phyloP scores from a whole-genome alignment of 2,113 vertebrate genomes.

The Irena cyanogastra region DNA sequence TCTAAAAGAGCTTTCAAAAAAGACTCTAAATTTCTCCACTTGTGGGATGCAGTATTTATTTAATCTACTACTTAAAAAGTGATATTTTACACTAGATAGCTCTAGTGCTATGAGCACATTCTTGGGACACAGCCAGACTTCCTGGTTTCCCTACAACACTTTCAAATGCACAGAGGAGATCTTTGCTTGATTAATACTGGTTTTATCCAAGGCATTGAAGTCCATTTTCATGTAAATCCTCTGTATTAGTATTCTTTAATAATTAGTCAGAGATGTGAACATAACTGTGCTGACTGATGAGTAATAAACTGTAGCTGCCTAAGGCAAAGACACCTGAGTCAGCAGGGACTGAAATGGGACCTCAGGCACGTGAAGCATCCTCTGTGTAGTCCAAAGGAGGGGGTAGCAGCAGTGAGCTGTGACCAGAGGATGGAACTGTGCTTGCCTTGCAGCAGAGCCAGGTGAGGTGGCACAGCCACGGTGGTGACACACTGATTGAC shows the following conservation, averaged over 20 bases:
- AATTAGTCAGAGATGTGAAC: not conserved
- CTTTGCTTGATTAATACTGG: not conserved
- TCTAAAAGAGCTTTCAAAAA: not conserved
- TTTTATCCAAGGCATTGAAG: not conserved
- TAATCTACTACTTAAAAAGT: not conserved
- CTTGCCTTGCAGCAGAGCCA: not conserved
- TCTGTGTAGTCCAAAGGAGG: not conserved
- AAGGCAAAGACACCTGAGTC: not conserved
- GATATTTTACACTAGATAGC: not conserved
- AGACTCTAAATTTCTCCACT: not conserved
- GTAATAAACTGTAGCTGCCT: not conserved
- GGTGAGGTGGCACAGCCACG: not conserved
- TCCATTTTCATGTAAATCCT: constrained; percentile 7
- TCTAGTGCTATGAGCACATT: not conserved
- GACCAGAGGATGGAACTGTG: not conserved
- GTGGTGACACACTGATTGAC: not conserved
- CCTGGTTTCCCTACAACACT: not conserved
- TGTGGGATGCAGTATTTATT: not conserved
- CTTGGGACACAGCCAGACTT: not conserved
- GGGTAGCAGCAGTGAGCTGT: not conserved
- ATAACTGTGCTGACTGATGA: not conserved
- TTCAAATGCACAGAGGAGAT: not conserved
- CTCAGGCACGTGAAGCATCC: not conserved
- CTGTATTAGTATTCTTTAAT: not conserved
- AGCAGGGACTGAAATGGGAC: not conserved